Percentiles rank a stretch among this genome's conserved stretches.
Evolutionary conservation across 2,797 vertebrate species (phyloP).

Genomic region (Lithobates pipiens): DNA sequence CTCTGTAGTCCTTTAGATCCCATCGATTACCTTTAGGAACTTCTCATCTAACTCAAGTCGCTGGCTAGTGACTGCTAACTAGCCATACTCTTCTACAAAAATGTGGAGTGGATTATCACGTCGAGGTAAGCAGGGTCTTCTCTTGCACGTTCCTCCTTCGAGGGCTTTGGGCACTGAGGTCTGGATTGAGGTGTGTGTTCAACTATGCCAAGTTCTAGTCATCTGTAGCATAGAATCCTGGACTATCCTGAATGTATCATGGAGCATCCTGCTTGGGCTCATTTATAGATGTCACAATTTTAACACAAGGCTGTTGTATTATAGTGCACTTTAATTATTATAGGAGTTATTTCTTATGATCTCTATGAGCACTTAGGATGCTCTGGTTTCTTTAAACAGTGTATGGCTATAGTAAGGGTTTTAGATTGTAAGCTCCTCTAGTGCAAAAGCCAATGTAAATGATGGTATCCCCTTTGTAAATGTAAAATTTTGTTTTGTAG

Average conservation of each 20-base stretch:
- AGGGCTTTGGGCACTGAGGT: background rate
- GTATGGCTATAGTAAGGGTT: background rate
- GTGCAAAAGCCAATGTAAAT: background rate
- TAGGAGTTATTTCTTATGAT: background rate
- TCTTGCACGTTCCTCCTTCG: constrained; percentile 46
- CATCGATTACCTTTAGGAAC: constrained; percentile 75
- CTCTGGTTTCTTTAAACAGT: background rate
- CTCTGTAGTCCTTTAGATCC: constrained; percentile 72
- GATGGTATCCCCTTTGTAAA: background rate
- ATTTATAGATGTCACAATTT: background rate
- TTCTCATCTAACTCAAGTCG: constrained; percentile 77
- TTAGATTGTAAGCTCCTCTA: background rate
- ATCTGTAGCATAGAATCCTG: background rate
- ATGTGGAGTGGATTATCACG: constrained; percentile 87
- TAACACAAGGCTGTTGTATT: background rate
- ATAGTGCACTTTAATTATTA: background rate
- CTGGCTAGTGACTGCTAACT: constrained; percentile 55
- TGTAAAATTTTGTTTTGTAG: background rate
- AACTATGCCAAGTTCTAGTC: constrained; percentile 30
- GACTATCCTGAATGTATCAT: background rate
- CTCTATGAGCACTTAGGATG: background rate
- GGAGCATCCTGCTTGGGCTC: background rate
- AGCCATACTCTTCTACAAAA: constrained; percentile 69
- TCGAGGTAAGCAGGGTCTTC: constrained; percentile 81
- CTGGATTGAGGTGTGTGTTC: background rate